Base-by-base conservation (phyloP, 2,797 vertebrate species). In the Parotocinclus haroldoi region DNA sequence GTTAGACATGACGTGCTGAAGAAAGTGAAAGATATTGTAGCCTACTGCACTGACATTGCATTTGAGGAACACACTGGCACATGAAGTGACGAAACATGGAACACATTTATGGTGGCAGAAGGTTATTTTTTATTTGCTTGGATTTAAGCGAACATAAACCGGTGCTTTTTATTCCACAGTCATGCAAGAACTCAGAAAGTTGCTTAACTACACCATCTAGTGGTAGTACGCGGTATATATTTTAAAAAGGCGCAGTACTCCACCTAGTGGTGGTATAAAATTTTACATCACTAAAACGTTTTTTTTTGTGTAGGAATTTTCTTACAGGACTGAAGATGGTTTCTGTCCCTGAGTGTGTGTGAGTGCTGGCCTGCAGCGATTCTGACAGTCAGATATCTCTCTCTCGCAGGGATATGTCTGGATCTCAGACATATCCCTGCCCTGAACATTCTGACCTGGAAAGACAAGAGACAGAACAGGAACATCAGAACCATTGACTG, bases 311-410 rank as follows among this genome's bases (percentile, higher is more conserved):
- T 27, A 2, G 27, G 27, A 27, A 27, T 27, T 27, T 27, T 27
- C 27, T 27, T 27, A 27, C 16, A 56, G 64, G 60, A 55, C 38
- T 19, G 3, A 37, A 49, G 60, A 54, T 55, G 27, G 42, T 36
- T 4, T 72, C 38, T 68, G 17, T 74, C 63, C 66, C 62, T 77
- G 66, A 67, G 73, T 52, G 36, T 48, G 45, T 48, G 45, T 61
- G 45, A 13, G 11, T 36, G 42, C 51, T 58, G 58, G 16, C 50
- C 27, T 13, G 49, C 56, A 58, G 53, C 38, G 57, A 49, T 63
- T 36, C 55, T 58, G 10, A n/a, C 9, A 52, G 48, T 11, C 12
- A 17, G 11, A 11, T 14, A 42, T 37, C 8, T 17, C 11, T 52
- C 8, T 14, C 16, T 10, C 27, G 12, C 27, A 1, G 5, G n/a